phyloP scores from a whole-genome alignment of 2,797 vertebrate genomes.

The Sarcoramphus papa region DNA sequence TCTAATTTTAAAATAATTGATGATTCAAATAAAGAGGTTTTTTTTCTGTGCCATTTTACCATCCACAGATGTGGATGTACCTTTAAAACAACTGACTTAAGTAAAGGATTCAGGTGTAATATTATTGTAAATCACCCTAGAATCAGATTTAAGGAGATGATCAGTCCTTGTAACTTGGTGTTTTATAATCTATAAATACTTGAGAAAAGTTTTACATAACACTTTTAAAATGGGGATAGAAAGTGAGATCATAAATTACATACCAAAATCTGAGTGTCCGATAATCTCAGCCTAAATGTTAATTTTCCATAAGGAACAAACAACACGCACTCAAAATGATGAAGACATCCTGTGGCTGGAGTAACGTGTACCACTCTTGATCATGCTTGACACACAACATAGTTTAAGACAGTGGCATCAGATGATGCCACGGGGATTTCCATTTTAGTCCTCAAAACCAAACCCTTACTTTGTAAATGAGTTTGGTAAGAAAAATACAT shows the following conservation, averaged over 20 bases:
- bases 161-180: background rate
- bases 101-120: background rate
- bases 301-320: background rate
- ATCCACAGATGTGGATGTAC: background rate
- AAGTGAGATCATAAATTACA: background rate
- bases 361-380: rapidly evolving
- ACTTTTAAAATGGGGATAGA: background rate
- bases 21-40: background rate
- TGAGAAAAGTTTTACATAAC: background rate
- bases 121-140: background rate
- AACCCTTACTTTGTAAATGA: background rate
- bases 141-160: background rate
- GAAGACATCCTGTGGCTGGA: background rate
- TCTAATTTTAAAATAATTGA: background rate
- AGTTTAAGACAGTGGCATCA: background rate
- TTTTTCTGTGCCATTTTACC: background rate
- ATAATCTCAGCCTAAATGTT: background rate
- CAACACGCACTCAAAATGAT: rapidly evolving
- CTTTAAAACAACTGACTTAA: background rate
- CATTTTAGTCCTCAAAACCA: background rate
- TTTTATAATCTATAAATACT: background rate
- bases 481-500: rapidly evolving
- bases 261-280: rapidly evolving
- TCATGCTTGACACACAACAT: rapidly evolving
- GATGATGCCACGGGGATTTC: background rate